Evolutionary conservation across 2,113 vertebrate genomes (phyloP).

Genomic region (Pseudorhombus dupliciocellatus): DNA sequence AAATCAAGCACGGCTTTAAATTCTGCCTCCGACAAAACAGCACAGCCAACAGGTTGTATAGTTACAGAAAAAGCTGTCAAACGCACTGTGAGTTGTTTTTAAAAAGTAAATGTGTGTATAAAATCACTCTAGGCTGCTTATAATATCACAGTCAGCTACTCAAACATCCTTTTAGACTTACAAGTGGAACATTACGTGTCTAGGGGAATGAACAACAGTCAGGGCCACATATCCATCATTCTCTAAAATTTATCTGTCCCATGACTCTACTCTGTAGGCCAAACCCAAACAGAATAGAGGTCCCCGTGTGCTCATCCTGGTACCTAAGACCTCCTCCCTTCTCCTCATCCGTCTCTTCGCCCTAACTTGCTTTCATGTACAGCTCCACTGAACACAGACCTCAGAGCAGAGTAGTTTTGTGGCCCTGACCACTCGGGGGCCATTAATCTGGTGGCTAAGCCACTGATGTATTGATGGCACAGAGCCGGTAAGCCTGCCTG

Average conservation of each 20-base stretch:
- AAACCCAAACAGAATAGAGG: conserved; percentile 69
- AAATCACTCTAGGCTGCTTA: conserved; percentile 5
- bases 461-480: conserved; percentile 81
- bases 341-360: conserved; percentile 58
- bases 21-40: conserved; percentile 4
- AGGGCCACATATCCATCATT: conserved; percentile 63
- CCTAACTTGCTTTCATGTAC: conserved; percentile 64
- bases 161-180: conserved; percentile 46
- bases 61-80: conserved; percentile 9
- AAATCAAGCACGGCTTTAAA: conserved; percentile 24
- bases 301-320: conserved; percentile 69
- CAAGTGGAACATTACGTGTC: conserved; percentile 36
- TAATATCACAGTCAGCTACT: conserved; percentile 22
- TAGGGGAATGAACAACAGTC: conserved; percentile 46
- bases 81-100: neutral
- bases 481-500: conserved; percentile 74
- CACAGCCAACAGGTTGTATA: neutral
- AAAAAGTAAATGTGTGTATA: neutral
- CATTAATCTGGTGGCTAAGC: conserved; percentile 82
- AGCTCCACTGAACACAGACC: conserved; percentile 68
- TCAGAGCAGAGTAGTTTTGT: conserved; percentile 75
- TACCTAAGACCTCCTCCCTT: conserved; percentile 55
- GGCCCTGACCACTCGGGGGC: conserved; percentile 76
- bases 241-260: conserved; percentile 73
- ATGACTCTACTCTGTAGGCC: conserved; percentile 64